A percentile compares a stretch with the other conserved stretches of the same genome.
Conservation (phyloP, 2,888 invertebrate genomes). For the Tineola bisselliella region DNA sequence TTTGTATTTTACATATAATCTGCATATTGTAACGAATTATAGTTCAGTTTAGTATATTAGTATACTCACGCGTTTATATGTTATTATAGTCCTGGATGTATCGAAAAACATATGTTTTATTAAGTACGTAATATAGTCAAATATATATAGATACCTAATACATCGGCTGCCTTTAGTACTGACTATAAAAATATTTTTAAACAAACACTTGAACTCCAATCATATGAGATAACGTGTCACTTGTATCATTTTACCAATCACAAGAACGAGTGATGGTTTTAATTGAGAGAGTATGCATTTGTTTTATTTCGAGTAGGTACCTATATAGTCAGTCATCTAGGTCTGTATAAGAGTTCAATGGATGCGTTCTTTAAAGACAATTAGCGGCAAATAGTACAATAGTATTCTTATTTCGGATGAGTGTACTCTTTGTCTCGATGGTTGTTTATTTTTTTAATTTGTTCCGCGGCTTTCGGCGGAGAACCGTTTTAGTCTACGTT, state of each 20-base stretch:
- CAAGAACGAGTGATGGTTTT: background rate
- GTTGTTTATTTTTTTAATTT: slow-evolving; percentile 25
- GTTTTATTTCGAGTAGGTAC: slow-evolving; percentile 37
- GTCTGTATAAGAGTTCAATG: background rate
- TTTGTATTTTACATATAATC: no score
- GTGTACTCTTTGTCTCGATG: slow-evolving; percentile 47
- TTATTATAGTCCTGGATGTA: no score
- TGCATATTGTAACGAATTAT: no score
- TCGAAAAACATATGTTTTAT: no score
- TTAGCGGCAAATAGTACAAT: slow-evolving; percentile 47
- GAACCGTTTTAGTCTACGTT: slow-evolving; percentile 20
- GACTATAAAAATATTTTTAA: slow-evolving; percentile 41
- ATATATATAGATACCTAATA: no score
- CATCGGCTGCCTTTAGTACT: no score
- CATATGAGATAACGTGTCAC: slow-evolving; percentile 44
- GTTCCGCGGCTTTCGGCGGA: slow-evolving; percentile 24
- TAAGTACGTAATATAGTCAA: no score
- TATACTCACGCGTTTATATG: no score
- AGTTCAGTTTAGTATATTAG: no score
- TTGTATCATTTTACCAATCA: background rate
- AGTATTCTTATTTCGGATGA: slow-evolving; percentile 35
- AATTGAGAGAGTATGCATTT: slow-evolving; percentile 32
- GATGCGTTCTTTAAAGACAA: slow-evolving; percentile 34
- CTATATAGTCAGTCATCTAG: slow-evolving; percentile 27
- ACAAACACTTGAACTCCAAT: slow-evolving; percentile 36